Percentiles rank a stretch among this genome's conserved stretches.
These are phyloP conservation scores for Coenobita brevimanus DNA, from an alignment of 1,140 invertebrate species.

Conservation along the genomic window DNA sequence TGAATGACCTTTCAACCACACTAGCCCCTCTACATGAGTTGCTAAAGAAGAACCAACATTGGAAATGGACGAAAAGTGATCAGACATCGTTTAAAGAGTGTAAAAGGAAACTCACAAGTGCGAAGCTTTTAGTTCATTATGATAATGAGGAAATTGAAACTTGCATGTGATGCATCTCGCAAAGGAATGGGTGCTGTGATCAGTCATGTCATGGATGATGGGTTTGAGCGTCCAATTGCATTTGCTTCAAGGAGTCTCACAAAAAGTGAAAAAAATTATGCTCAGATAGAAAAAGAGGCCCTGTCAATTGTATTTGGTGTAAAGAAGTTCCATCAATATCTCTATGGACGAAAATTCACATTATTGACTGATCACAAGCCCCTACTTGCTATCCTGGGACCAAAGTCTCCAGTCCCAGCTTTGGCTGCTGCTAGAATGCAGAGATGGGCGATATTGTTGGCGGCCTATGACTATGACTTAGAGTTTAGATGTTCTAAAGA, in stretches of 20 bases:
- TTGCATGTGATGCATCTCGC: too few species aligned
- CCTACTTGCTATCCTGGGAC: slow-evolving; percentile 14
- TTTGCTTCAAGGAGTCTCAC: slow-evolving; percentile 74
- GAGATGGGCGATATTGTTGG: slow-evolving; percentile 13
- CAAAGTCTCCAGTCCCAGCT: background rate
- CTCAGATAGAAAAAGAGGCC: slow-evolving; percentile 77
- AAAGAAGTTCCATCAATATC: slow-evolving; percentile 28
- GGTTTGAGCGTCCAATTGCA: slow-evolving; percentile 72
- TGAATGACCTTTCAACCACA: too few species aligned
- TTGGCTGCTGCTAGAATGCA: slow-evolving; percentile 22
- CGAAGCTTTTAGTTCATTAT: too few species aligned
- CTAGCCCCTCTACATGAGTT: too few species aligned
- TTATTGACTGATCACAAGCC: slow-evolving; percentile 45
- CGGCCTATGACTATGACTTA: background rate
- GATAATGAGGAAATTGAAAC: too few species aligned
- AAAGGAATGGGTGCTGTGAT: too few species aligned
- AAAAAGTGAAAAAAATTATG: slow-evolving; percentile 74
- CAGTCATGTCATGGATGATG: slow-evolving; percentile 61
- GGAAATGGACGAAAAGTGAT: too few species aligned
- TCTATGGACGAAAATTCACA: slow-evolving; percentile 30
- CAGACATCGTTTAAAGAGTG: too few species aligned
- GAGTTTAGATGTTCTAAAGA: slow-evolving; percentile 3
- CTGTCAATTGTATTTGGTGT: slow-evolving; percentile 75
- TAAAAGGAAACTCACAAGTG: too few species aligned
- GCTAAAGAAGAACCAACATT: too few species aligned